Evolutionary conservation across 2,797 vertebrate genomes (phyloP).

Genomic region (Centropyge bicolor): DNA sequence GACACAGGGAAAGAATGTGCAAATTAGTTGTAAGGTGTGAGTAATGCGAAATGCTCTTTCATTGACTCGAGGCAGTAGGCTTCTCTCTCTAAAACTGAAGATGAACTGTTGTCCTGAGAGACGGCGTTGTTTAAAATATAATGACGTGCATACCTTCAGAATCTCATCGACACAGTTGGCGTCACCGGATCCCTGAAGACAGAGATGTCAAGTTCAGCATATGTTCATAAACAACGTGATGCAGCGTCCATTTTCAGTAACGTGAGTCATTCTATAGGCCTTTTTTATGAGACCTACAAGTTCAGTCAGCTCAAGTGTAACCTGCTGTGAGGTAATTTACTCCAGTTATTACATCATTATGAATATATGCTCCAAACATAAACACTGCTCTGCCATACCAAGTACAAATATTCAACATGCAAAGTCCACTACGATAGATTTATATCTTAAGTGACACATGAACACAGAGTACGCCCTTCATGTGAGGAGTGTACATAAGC

Average conservation of each 20-base stretch:
- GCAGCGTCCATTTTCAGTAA: conserved; percentile 53
- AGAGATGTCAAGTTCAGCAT: conserved; percentile 61
- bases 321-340: conserved; percentile 25
- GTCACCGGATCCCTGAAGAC: conserved; percentile 92
- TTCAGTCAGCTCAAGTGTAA: conserved; percentile 31
- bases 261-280: conserved; percentile 54
- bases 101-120: background rate
- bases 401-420: background rate
- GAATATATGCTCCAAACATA: conserved; percentile 19
- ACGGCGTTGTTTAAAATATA: background rate
- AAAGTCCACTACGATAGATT: background rate
- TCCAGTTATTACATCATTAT: conserved; percentile 40
- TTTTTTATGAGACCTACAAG: conserved; percentile 46
- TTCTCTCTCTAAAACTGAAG: conserved; percentile 6
- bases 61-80: background rate
- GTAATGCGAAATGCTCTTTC: conserved; percentile 23
- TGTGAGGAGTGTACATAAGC: background rate
- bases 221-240: conserved; percentile 34
- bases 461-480: background rate
- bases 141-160: conserved; percentile 91
- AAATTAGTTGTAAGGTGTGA: conserved; percentile 36
- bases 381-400: background rate
- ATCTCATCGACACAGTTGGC: conserved; percentile 99
- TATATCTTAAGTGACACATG: background rate
- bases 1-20: conserved; percentile 23